Conservation (phyloP, 2,888 invertebrate species). For the Melanostoma scalare region DNA sequence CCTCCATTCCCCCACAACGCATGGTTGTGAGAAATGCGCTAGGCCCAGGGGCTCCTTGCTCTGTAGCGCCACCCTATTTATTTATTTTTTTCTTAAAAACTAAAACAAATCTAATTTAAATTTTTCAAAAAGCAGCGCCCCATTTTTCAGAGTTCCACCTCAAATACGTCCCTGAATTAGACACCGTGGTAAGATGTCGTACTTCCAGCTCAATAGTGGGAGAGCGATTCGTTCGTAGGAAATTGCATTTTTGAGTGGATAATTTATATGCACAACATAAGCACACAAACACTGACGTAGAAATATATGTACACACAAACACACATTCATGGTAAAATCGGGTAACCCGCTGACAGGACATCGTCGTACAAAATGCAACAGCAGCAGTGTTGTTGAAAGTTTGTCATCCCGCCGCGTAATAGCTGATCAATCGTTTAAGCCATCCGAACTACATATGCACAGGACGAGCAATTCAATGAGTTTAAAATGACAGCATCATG, state of each 20-base stretch:
- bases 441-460: slow-evolving; percentile 59
- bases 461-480: slow-evolving; percentile 45
- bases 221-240: slow-evolving; percentile 74
- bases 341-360: slow-evolving; percentile 35
- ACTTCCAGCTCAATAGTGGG: slow-evolving; percentile 18
- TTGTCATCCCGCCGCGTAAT: slow-evolving; percentile 71
- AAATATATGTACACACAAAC: neutral
- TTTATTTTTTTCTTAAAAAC: too few relatives aligned
- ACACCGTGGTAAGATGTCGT: slow-evolving; percentile 26
- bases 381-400: slow-evolving; percentile 42
- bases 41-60: too few relatives aligned
- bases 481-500: slow-evolving; percentile 61
- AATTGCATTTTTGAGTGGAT: slow-evolving; percentile 78
- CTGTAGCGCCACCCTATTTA: too few relatives aligned
- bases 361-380: slow-evolving; percentile 39
- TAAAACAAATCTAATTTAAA: too few relatives aligned
- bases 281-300: neutral
- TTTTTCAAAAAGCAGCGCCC: too few relatives aligned
- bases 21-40: too few relatives aligned
- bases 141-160: neutral
- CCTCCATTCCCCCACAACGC: too few relatives aligned
- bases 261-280: slow-evolving; percentile 77
- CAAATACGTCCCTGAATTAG: slow-evolving; percentile 10
- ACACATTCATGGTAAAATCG: neutral
- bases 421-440: slow-evolving; percentile 72